Conservation (phyloP, 2,888 invertebrate species). For the Tenthredo livida region DNA sequence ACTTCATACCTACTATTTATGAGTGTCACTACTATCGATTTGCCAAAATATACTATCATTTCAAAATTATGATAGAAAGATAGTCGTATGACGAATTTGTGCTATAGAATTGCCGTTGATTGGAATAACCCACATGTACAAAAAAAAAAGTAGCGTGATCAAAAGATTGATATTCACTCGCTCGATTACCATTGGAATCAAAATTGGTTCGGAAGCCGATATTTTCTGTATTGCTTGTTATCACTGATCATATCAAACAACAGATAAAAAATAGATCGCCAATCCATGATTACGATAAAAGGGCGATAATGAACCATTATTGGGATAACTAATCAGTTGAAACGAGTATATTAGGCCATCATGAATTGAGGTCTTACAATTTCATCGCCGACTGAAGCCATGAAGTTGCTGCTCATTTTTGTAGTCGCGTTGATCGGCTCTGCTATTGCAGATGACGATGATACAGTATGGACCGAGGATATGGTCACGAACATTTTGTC, state of each 20-base stretch:
- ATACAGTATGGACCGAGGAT: slow-evolving; percentile 9
- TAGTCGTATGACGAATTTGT: too few relatives aligned
- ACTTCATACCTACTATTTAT: too few relatives aligned
- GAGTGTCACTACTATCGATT: too few relatives aligned
- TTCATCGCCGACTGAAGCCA: neutral
- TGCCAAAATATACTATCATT: too few relatives aligned
- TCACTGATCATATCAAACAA: neutral
- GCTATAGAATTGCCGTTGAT: too few relatives aligned
- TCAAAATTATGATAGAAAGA: too few relatives aligned
- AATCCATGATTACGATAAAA: neutral
- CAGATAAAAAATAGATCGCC: neutral
- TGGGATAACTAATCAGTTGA: neutral
- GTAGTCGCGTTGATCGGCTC: slow-evolving; percentile 5
- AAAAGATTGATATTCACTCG: neutral
- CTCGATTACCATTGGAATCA: neutral
- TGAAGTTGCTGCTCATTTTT: slow-evolving; percentile 12
- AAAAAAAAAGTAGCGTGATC: neutral
- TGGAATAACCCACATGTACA: neutral
- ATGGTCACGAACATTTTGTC: neutral
- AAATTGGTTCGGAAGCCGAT: neutral
- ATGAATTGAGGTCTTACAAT: neutral
- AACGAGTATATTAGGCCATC: neutral
- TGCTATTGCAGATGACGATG: slow-evolving; percentile 18
- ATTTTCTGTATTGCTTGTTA: neutral
- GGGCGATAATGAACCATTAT: neutral